Conservation (phyloP, 2,113 vertebrate genomes). For the Colinus virginianus region DNA sequence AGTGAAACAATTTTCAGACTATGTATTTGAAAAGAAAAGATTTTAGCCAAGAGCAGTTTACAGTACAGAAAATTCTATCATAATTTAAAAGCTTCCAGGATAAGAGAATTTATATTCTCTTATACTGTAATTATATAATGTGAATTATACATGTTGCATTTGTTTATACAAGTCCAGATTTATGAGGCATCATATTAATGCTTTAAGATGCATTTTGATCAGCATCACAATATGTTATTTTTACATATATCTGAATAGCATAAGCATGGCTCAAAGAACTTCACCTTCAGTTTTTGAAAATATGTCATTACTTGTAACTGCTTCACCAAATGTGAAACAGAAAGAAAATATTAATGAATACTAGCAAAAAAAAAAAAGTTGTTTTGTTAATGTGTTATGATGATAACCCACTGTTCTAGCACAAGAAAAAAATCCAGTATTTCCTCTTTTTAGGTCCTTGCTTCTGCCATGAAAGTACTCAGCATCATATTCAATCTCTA, state of each 20-base stretch:
- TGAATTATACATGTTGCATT: background rate
- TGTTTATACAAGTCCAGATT: background rate
- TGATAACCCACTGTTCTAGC: background rate
- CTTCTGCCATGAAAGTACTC: background rate
- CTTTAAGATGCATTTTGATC: background rate
- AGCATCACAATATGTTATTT: background rate
- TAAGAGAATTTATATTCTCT: background rate
- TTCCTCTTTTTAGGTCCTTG: background rate
- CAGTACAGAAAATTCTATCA: conserved; percentile 31
- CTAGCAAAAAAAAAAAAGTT: background rate
- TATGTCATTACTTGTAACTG: background rate
- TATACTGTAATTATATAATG: background rate
- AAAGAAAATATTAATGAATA: background rate
- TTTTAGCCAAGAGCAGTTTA: conserved; percentile 47
- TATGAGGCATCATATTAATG: background rate
- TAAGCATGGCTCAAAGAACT: background rate
- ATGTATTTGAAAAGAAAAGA: conserved; percentile 40
- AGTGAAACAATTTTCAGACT: conserved; percentile 55
- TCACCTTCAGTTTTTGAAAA: background rate
- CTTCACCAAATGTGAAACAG: background rate
- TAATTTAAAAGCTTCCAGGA: conserved; percentile 36
- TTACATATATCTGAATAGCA: background rate
- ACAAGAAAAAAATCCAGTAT: background rate
- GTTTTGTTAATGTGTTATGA: background rate
- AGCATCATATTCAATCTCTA: background rate